phyloP scores from a whole-genome alignment of 2,888 invertebrate species.

The Frankliniella fusca region DNA sequence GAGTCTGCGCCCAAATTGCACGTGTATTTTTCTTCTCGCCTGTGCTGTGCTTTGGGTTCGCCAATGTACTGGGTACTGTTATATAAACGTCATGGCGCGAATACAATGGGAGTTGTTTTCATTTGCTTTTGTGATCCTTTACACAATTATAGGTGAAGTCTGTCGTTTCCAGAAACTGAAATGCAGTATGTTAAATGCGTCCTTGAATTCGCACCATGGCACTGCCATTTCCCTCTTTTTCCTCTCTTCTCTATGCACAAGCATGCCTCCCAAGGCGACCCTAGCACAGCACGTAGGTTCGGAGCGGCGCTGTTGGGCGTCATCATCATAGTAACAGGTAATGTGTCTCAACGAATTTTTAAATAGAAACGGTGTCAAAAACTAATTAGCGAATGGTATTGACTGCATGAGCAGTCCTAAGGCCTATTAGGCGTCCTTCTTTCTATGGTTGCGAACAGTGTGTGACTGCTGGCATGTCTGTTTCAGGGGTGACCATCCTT shows the following conservation, averaged over 20 bases:
- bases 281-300: slow-evolving; percentile 20
- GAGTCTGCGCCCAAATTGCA: not conserved
- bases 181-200: too few species aligned
- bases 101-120: not conserved
- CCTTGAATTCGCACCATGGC: too few species aligned
- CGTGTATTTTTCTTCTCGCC: not conserved
- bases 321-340: not conserved
- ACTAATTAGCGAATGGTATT: too few species aligned
- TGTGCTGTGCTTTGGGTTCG: slow-evolving; percentile 16
- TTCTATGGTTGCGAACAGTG: not conserved
- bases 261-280: slow-evolving; percentile 7
- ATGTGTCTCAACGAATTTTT: not conserved
- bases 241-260: not conserved
- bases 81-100: not conserved
- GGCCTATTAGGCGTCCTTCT: too few species aligned
- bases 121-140: not conserved
- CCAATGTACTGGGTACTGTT: not conserved
- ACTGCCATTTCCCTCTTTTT: not conserved
- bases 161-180: too few species aligned
- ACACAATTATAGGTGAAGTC: not conserved
- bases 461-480: slow-evolving; percentile 42
- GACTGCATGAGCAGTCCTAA: too few species aligned
- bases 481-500: slow-evolving; percentile 97
- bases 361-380: not conserved
- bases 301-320: not conserved